Percentiles rank a stretch among this genome's conserved stretches.
Evolutionary conservation across 2,888 invertebrate species (phyloP).

Genomic region (Nephrocerus scutellatus): DNA sequence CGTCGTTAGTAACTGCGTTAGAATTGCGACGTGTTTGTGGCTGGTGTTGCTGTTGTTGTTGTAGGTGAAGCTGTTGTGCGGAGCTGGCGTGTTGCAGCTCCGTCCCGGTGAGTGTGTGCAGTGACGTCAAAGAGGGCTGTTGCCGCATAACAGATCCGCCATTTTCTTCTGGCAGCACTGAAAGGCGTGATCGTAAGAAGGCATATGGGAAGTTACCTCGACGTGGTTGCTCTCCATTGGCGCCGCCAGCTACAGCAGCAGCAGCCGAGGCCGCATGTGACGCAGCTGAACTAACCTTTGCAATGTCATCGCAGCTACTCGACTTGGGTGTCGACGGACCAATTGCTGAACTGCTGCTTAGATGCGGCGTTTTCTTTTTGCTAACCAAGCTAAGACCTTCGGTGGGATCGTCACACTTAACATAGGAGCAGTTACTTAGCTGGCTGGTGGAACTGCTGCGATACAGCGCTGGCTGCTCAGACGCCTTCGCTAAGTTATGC

Average conservation of each 20-base stretch:
- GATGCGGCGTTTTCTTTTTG: slow-evolving; percentile 39
- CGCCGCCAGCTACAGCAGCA: slow-evolving; percentile 16
- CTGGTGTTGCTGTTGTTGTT: slow-evolving; percentile 21
- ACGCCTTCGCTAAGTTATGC: slow-evolving; percentile 40
- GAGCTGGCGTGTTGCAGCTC: slow-evolving; percentile 14
- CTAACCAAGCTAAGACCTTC: slow-evolving; percentile 62
- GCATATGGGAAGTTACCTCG: slow-evolving; percentile 70
- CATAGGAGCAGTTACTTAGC: slow-evolving; percentile 58
- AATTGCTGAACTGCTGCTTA: slow-evolving; percentile 42
- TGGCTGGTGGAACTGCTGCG: slow-evolving; percentile 73
- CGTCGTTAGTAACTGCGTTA: slow-evolving; percentile 21
- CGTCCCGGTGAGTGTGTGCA: slow-evolving; percentile 21
- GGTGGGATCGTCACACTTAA: slow-evolving; percentile 74
- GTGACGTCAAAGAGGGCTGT: slow-evolving; percentile 27
- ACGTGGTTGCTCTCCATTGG: slow-evolving; percentile 48
- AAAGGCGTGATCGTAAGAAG: slow-evolving; percentile 67
- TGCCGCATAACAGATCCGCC: slow-evolving; percentile 50
- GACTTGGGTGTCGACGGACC: slow-evolving; percentile 52
- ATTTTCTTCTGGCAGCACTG: slow-evolving; percentile 70
- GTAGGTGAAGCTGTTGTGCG: slow-evolving; percentile 15
- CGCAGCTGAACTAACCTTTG: slow-evolving; percentile 50
- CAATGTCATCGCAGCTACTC: slow-evolving; percentile 66
- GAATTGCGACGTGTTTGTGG: slow-evolving; percentile 31
- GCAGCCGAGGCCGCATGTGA: background rate
- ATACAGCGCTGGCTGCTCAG: slow-evolving; percentile 51